A percentile compares a stretch with the other conserved stretches of the same genome.
Conservation (phyloP, 1,140 invertebrate species). For the Drosophila kanapiae region DNA sequence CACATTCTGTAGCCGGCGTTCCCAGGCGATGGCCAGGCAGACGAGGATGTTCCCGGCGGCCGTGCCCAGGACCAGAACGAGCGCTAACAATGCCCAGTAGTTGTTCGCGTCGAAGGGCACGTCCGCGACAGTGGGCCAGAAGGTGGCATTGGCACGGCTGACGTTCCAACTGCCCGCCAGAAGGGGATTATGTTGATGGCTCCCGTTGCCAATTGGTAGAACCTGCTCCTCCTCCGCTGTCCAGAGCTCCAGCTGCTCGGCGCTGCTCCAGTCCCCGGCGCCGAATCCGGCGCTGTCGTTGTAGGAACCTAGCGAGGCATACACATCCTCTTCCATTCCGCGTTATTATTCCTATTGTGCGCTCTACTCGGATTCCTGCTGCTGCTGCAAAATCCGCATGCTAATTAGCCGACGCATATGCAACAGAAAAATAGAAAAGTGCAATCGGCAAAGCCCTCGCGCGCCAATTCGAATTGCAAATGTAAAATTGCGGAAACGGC, state of each 20-base stretch:
- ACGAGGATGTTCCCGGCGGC: conserved; percentile 97
- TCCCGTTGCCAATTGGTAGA: conserved; percentile 25
- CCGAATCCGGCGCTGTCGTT: conserved; percentile 46
- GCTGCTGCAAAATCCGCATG: conserved; percentile 52
- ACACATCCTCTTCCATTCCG: conserved; percentile 78
- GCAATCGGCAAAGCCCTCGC: conserved; percentile 8
- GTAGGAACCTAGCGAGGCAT: conserved; percentile 68
- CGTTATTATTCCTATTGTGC: conserved; percentile 54
- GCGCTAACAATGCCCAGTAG: conserved; percentile 91
- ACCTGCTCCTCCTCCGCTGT: conserved; percentile 17
- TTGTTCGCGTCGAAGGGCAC: conserved; percentile 86
- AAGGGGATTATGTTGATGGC: conserved; percentile 30
- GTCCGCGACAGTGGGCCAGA: conserved; percentile 6
- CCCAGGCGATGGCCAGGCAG: conserved; percentile 95
- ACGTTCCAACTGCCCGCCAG: conserved; percentile 44
- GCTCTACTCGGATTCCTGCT: conserved; percentile 33
- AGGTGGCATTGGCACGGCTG: conserved; percentile 39
- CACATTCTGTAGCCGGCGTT: conserved; percentile 95
- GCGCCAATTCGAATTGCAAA: conserved; percentile 59
- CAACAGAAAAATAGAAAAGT: conserved; percentile 22
- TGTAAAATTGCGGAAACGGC: conserved; percentile 39
- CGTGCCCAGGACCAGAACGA: conserved; percentile 93
- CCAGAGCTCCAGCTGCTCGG: conserved; percentile 58
- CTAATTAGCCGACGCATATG: conserved; percentile 74
- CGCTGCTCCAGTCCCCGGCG: conserved; percentile 51